These are phyloP conservation scores for Ornithoptera alexandrae DNA, from an alignment of 2,888 invertebrate species.

Conservation along the genomic window DNA sequence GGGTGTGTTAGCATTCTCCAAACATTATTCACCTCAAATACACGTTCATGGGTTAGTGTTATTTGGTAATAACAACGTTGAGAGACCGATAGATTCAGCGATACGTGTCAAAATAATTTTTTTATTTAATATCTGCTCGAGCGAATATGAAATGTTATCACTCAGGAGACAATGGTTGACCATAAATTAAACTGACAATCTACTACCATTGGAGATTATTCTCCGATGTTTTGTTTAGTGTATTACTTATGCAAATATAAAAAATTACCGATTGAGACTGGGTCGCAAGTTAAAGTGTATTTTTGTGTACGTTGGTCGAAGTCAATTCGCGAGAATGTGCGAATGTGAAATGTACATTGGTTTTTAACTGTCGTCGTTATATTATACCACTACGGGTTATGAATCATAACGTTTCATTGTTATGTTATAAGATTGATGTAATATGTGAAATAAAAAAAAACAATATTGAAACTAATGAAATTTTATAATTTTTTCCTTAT, in stretches of 20 bases:
- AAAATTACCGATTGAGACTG: slow-evolving; percentile 71
- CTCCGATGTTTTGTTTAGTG: slow-evolving; percentile 70
- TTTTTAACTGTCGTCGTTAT: slow-evolving; percentile 36
- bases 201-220: slow-evolving; percentile 76
- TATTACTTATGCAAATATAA: slow-evolving; percentile 64
- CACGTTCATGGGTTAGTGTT: slow-evolving; percentile 6
- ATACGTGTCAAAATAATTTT: slow-evolving; percentile 20
- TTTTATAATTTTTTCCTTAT: neutral
- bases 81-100: slow-evolving; percentile 5
- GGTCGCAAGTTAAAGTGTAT: slow-evolving; percentile 71
- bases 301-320: slow-evolving; percentile 68
- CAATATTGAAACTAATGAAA: neutral
- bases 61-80: slow-evolving; percentile 10
- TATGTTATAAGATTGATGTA: slow-evolving; percentile 25
- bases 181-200: slow-evolving; percentile 77
- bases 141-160: slow-evolving; percentile 60
- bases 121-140: slow-evolving; percentile 49
- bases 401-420: slow-evolving; percentile 35
- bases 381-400: slow-evolving; percentile 35
- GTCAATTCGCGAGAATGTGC: slow-evolving; percentile 72
- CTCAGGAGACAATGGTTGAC: slow-evolving; percentile 71
- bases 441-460: neutral
- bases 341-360: slow-evolving; percentile 55
- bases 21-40: slow-evolving; percentile 27
- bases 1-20: slow-evolving; percentile 24